Base-by-base conservation (phyloP, 2,888 invertebrate species). In the Caenorhabditis plicata region DNA sequence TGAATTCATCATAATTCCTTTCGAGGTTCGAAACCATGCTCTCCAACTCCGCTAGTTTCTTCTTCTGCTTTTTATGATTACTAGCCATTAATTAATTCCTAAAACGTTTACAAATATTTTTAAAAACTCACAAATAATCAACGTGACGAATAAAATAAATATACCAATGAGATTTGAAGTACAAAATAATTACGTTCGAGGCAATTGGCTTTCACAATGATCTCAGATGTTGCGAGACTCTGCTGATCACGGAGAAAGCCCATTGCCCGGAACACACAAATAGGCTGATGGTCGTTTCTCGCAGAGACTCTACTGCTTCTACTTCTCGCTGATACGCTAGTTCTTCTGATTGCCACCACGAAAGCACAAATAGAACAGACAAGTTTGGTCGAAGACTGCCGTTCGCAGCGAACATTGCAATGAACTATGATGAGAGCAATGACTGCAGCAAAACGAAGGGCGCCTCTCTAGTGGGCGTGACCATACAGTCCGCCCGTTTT, bases 121-220 rank as follows among this genome's bases (percentile, higher is more conserved):
- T 4, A 32, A 32, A 32, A 32, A n/a, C n/a, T n/a, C n/a, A n/a
- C n/a, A n/a, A n/a, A n/a, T n/a, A n/a, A n/a, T n/a, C n/a, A n/a
- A n/a, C n/a, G n/a, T n/a, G n/a, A n/a, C n/a, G n/a, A n/a, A n/a
- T n/a, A n/a, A n/a, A n/a, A n/a, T n/a, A n/a, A n/a, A n/a, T n/a
- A 32, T 7, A 32, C 29, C 32, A 32, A n/a, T 39, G 19, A 20
- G 20, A n/a, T 39, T 23, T n/a, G n/a, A 20, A 13, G 9, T 23
- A 39, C n/a, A 13, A 11, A 8, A 22, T 11, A 8, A 11, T 26
- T 3, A 9, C 25, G 43, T 47, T 19, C 32, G 9, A 44, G 53
- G 56, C 70, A 66, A 71, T 61, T 69, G 72, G 72, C 69, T 72
- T 74, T 72, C 71, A 74, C 68, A 57, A 72, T 71, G 72, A 72